Conservation (phyloP, 2,797 vertebrate species). For the Malacoraja senta region DNA sequence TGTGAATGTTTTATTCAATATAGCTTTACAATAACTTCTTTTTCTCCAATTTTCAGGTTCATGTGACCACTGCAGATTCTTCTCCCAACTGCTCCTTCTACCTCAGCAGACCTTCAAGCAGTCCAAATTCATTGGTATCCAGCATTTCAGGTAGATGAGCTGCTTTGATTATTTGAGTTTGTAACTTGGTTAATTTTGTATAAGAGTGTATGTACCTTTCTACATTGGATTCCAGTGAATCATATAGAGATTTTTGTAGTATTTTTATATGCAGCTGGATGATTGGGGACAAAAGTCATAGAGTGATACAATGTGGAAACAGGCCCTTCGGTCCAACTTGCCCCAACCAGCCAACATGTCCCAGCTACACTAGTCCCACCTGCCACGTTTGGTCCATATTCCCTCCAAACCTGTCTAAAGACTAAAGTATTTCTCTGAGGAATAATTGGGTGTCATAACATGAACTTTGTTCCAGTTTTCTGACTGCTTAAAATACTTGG, state of each 20-base stretch:
- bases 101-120: conserved; percentile 70
- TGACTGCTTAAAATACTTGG: neutral
- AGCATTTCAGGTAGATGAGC: conserved; percentile 74
- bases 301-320: too few species aligned
- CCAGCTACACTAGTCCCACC: too few species aligned
- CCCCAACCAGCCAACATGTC: too few species aligned
- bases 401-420: too few species aligned
- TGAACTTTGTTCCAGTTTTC: neutral
- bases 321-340: too few species aligned
- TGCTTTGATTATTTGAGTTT: neutral
- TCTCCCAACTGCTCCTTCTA: conserved; percentile 55
- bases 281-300: neutral
- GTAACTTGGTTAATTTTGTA: neutral
- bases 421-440: neutral
- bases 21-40: neutral
- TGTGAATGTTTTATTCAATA: neutral
- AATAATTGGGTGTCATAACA: neutral
- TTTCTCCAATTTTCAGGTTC: conserved; percentile 58
- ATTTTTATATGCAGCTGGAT: neutral
- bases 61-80: conserved; percentile 47
- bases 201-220: neutral
- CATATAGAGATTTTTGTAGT: neutral
- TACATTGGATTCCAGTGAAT: neutral
- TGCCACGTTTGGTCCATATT: too few species aligned
- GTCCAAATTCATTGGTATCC: conserved; percentile 61